Evolutionary conservation across 2,797 vertebrate species (phyloP).

Genomic region (Lepidocolaptes lacrymiger): DNA sequence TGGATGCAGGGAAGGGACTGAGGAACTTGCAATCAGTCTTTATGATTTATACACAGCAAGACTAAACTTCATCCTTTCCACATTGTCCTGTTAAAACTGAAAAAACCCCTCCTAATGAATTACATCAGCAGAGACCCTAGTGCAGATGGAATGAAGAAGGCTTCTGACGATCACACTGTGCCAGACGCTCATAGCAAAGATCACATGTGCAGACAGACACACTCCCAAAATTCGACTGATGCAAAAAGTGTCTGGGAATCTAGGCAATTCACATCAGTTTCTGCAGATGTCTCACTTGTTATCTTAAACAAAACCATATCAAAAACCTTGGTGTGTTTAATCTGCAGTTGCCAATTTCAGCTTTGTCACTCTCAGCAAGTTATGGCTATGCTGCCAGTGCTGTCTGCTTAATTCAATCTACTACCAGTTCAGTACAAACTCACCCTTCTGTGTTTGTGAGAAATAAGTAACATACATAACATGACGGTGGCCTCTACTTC

Average conservation of each 20-base stretch:
- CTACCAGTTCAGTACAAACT: conserved; percentile 28
- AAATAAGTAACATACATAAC: neutral
- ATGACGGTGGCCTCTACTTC: neutral
- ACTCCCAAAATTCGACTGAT: conserved; percentile 30
- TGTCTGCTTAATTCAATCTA: conserved; percentile 55
- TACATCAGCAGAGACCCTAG: conserved; percentile 48
- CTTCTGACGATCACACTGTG: conserved; percentile 40
- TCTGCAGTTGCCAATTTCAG: conserved; percentile 60
- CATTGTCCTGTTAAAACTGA: neutral
- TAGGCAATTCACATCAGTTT: conserved; percentile 64
- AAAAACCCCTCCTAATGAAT: neutral
- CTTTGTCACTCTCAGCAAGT: conserved; percentile 71
- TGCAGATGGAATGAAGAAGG: neutral
- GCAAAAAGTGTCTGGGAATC: conserved; percentile 67
- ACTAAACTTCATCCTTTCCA: neutral
- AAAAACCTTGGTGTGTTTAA: conserved; percentile 69
- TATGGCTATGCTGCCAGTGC: conserved; percentile 48
- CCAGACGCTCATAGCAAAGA: conserved; percentile 59
- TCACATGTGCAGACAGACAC: conserved; percentile 61
- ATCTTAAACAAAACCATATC: conserved; percentile 74
- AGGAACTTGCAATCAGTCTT: neutral
- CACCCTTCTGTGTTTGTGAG: conserved; percentile 27
- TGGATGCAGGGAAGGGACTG: neutral
- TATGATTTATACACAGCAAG: neutral
- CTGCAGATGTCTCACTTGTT: conserved; percentile 74